Base-by-base conservation (phyloP, 2,888 invertebrate species). In the Bedellia somnulentella region DNA sequence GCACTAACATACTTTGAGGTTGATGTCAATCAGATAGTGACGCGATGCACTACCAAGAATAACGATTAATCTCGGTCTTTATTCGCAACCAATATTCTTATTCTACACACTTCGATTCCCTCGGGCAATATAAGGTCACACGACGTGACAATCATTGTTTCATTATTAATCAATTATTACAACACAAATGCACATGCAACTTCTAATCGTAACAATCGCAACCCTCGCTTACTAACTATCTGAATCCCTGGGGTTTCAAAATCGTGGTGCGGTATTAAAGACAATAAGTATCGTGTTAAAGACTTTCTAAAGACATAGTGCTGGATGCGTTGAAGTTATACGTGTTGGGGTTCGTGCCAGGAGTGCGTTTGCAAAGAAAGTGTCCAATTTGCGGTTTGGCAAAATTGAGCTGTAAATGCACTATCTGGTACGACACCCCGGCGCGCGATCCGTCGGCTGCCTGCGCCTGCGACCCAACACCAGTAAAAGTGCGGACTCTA, bases 381-480 rank as follows among this genome's bases (percentile, higher is more conserved):
- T 56, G 53, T 56, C 68, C 59, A 60, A 52, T 64, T 75, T 68
- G 68, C 68, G 57, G 62, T 63, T 51, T 51, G 44, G 70, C 73
- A 71, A 68, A 64, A 56, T 66, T 73, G 68, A 81, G 79, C 85
- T 95, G 95, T 95, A 95, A 95, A 95, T 95, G 95, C 95, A 95
- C 94, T 93, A 93, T 95, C 93, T 94, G 93, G 95, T 95, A 95
- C 94, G 93, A 91, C 92, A 92, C 87, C 84, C 89, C 86, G 82
- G 79, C 70, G 79, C 75, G 81, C 78, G 55, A 60, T 54, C 55
- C 73, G 49, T 55, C 71, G 68, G 57, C 62, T 50, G 62, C 48
- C 57, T 15, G 15, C 24, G 13, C 24, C 24, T 16, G 15, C 11
- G 10, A 23, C 12, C 22, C 12, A 18, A 5, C 18, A 18, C 5